Conservation (phyloP, 1,140 invertebrate species). For the Hestina assimilis region DNA sequence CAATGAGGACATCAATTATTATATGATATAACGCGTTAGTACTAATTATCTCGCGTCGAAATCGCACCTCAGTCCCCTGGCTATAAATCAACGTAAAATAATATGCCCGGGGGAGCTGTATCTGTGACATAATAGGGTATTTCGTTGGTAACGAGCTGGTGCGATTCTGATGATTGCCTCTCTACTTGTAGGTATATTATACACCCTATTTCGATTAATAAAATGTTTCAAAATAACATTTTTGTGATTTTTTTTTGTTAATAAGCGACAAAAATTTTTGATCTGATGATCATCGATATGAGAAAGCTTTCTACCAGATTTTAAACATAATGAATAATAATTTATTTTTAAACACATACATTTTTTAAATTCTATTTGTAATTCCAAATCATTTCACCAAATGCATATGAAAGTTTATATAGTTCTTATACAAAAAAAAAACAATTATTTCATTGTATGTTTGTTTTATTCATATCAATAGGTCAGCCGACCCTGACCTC, state of each 20-base stretch:
- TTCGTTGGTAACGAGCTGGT: slow-evolving; percentile 41
- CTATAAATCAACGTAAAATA: slow-evolving; percentile 65
- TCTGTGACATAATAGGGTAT: slow-evolving; percentile 55
- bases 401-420: too few relatives aligned
- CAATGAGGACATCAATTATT: slow-evolving; percentile 3
- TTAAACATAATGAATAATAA: not conserved
- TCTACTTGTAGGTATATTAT: not conserved
- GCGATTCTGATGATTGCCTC: slow-evolving; percentile 28
- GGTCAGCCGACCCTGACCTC: too few relatives aligned
- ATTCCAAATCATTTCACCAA: too few relatives aligned
- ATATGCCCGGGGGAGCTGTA: slow-evolving; percentile 44
- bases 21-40: slow-evolving; percentile 9
- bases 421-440: too few relatives aligned
- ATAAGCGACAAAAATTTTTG: too few relatives aligned
- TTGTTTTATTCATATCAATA: too few relatives aligned
- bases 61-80: slow-evolving; percentile 42
- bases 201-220: not conserved
- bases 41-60: slow-evolving; percentile 15
- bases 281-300: too few relatives aligned
- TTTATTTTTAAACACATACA: not conserved
- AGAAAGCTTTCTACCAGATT: too few relatives aligned
- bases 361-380: too few relatives aligned
- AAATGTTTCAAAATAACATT: too few relatives aligned
- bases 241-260: too few relatives aligned
- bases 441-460: too few relatives aligned